These are phyloP conservation scores for Heliconius ismenius DNA, from an alignment of 2,888 invertebrate genomes.

Conservation along the genomic window DNA sequence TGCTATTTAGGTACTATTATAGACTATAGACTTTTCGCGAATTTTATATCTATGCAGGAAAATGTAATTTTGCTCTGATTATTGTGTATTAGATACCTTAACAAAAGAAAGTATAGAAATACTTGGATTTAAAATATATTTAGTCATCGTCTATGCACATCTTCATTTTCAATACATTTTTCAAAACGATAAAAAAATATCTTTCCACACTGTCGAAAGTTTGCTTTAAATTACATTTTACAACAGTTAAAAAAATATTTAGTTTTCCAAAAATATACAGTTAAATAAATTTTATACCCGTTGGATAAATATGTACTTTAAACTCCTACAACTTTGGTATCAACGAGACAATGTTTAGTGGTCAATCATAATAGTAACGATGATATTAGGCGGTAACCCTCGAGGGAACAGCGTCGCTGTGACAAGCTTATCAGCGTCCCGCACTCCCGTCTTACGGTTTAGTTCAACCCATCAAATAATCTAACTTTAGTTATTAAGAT, in stretches of 20 bases:
- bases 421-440: conserved; percentile 49
- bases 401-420: conserved; percentile 44
- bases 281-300: neutral
- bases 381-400: conserved; percentile 24
- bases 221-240: too few relatives aligned
- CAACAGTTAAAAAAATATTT: neutral
- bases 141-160: too few relatives aligned
- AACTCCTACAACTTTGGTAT: neutral
- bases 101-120: too few relatives aligned
- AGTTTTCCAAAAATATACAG: neutral
- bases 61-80: too few relatives aligned
- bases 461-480: conserved; percentile 45
- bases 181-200: too few relatives aligned
- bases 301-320: neutral
- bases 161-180: too few relatives aligned
- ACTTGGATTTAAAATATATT: too few relatives aligned
- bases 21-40: neutral
- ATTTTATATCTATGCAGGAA: too few relatives aligned
- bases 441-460: conserved; percentile 53
- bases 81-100: too few relatives aligned
- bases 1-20: neutral
- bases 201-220: too few relatives aligned
- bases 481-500: conserved; percentile 33
- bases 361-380: conserved; percentile 26
- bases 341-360: neutral